phyloP scores from a whole-genome alignment of 2,888 invertebrate genomes.

The Synanthedon vespiformis region DNA sequence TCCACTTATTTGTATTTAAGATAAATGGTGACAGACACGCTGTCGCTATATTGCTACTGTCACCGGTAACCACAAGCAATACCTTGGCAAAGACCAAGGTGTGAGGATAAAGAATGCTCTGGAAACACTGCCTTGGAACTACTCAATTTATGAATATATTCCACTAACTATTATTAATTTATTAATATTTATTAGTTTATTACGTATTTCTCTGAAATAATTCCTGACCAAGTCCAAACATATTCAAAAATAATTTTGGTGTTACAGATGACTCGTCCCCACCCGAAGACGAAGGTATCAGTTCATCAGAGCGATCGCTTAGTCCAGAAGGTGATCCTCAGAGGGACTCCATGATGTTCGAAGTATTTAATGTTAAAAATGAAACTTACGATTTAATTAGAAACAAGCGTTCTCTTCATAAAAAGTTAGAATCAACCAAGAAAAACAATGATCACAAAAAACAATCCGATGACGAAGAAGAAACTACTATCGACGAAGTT shows the following conservation, averaged over 20 bases:
- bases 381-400: conserved; percentile 65
- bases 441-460: conserved; percentile 39
- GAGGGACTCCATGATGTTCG: conserved; percentile 72
- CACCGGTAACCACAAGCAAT: too few relatives aligned
- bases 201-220: neutral
- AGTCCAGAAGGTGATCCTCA: conserved; percentile 78
- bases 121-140: too few relatives aligned
- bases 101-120: too few relatives aligned
- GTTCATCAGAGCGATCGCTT: conserved; percentile 84
- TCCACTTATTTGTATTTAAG: too few relatives aligned
- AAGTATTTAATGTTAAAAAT: conserved; percentile 71
- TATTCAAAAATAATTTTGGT: conserved; percentile 2
- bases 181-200: neutral
- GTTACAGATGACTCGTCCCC: conserved; percentile 77
- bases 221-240: neutral
- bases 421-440: conserved; percentile 42
- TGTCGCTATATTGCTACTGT: too few relatives aligned
- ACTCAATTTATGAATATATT: too few relatives aligned
- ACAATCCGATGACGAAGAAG: conserved; percentile 75
- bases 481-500: conserved; percentile 88
- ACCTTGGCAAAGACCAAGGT: too few relatives aligned
- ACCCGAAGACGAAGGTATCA: conserved; percentile 89
- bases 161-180: too few relatives aligned
- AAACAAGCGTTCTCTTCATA: conserved; percentile 51
- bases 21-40: too few relatives aligned